Conservation (phyloP, 1,140 invertebrate genomes). For the Notospermus geniculatus region DNA sequence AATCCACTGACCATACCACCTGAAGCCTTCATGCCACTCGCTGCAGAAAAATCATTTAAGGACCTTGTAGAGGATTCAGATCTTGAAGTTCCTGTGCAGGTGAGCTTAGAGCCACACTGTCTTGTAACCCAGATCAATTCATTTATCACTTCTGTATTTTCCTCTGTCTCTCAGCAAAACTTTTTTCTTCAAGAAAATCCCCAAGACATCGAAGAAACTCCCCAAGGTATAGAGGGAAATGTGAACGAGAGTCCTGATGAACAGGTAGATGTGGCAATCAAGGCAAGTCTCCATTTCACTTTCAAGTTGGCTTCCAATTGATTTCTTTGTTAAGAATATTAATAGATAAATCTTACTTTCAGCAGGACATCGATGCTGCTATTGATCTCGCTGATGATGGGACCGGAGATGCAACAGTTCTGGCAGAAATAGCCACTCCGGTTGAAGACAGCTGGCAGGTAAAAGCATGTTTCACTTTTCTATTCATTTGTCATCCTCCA, state of each 20-base stretch:
- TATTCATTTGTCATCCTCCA: not conserved
- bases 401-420: not conserved
- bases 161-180: not conserved
- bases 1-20: not conserved
- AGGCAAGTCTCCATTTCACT: not conserved
- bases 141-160: not conserved
- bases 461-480: not conserved
- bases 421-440: not conserved
- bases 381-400: not conserved
- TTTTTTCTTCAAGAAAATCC: not conserved
- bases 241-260: too few species aligned
- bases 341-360: not conserved
- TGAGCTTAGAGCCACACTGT: not conserved
- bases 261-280: too few species aligned
- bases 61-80: not conserved
- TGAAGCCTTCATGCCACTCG: not conserved
- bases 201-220: too few species aligned
- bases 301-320: not conserved
- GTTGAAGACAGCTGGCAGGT: not conserved
- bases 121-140: not conserved
- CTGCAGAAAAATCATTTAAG: not conserved
- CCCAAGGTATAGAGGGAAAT: too few species aligned
- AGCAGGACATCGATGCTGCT: not conserved
- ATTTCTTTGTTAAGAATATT: not conserved
- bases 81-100: not conserved